phyloP scores from a whole-genome alignment of 2,113 vertebrate species.

The Petaurus breviceps region DNA sequence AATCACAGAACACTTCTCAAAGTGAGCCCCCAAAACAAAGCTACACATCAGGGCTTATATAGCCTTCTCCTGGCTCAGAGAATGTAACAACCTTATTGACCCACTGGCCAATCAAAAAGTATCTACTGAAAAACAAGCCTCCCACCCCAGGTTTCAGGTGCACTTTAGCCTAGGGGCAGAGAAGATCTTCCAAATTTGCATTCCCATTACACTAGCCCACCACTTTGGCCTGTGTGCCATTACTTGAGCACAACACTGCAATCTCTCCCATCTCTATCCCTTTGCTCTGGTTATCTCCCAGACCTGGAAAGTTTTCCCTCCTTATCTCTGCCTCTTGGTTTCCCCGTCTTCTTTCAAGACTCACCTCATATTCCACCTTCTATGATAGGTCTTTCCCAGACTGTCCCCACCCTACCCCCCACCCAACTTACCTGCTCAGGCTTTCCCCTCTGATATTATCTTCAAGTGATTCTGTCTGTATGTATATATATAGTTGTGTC shows the following conservation, averaged over 20 bases:
- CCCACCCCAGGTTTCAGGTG: too few species aligned
- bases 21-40: too few species aligned
- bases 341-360: not conserved
- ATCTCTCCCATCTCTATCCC: not conserved
- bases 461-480: not conserved
- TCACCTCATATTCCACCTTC: not conserved
- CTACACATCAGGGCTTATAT: too few species aligned
- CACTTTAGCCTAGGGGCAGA: too few species aligned
- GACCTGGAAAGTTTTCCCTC: not conserved
- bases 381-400: not conserved
- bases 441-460: not conserved
- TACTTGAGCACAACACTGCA: not conserved
- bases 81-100: too few species aligned
- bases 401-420: not conserved
- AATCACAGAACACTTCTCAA: too few species aligned
- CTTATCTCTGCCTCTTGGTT: not conserved
- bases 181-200: too few species aligned
- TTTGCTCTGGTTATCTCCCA: not conserved
- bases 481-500: not conserved
- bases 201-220: too few species aligned
- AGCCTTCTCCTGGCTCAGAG: too few species aligned
- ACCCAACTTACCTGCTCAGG: not conserved
- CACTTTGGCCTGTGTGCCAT: not conserved
- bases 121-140: too few species aligned
- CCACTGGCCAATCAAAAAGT: too few species aligned